Conservation (phyloP, 2,888 invertebrate species). For the Uloborus plumipes region DNA sequence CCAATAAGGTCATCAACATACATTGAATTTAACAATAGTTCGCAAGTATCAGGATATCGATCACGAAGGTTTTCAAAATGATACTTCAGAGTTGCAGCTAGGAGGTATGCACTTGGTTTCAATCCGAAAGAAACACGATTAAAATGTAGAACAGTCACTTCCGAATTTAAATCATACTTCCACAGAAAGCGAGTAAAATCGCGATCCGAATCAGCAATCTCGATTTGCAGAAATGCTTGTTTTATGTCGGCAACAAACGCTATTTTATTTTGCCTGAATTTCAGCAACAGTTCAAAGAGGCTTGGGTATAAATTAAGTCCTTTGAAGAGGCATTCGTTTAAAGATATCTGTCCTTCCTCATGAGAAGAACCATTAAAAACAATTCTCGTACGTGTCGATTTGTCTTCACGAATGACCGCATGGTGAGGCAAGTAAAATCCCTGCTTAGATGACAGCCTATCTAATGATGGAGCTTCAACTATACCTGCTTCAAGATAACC, state of each 20-base stretch:
- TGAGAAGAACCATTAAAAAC: background rate
- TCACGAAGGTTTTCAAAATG: background rate
- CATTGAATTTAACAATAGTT: background rate
- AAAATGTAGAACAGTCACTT: background rate
- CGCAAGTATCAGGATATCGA: background rate
- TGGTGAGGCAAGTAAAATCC: background rate
- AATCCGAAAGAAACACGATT: background rate
- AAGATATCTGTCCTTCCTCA: background rate
- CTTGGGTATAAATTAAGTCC: background rate
- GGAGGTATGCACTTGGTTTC: background rate
- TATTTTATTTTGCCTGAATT: background rate
- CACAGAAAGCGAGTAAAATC: background rate
- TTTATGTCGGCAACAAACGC: background rate
- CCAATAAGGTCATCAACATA: background rate
- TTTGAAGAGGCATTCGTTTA: background rate
- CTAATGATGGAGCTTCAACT: background rate
- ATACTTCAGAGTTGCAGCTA: background rate
- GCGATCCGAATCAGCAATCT: background rate
- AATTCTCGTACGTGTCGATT: background rate
- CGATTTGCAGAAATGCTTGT: background rate
- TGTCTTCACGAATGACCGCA: background rate
- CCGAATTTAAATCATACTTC: background rate
- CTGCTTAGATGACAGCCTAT: too few species aligned
- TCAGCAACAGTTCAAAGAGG: background rate
- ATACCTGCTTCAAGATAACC: background rate